Conservation (phyloP, 2,797 vertebrate genomes). For the Eulemur albifrons region DNA sequence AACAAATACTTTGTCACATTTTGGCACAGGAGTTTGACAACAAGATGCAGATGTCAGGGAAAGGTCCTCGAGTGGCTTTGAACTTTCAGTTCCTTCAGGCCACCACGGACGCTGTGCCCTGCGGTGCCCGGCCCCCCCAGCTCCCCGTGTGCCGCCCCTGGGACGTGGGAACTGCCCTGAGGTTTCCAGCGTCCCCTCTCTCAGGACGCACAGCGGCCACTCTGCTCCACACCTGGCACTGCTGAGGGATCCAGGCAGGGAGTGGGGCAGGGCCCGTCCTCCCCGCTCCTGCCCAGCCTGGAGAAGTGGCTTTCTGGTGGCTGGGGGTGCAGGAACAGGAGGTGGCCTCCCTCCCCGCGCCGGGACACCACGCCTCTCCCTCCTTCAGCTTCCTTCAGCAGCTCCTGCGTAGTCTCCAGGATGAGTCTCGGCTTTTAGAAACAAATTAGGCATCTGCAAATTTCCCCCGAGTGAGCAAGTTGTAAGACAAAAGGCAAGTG, state of each 20-base stretch:
- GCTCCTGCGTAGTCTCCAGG: no score
- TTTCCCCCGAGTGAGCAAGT: neutral
- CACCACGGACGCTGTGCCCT: rapidly evolving
- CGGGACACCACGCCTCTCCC: rapidly evolving
- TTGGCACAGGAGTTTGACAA: neutral
- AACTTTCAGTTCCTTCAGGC: rapidly evolving
- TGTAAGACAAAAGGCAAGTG: neutral
- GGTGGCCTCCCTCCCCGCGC: no score
- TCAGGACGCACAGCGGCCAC: rapidly evolving
- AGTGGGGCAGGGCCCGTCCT: rapidly evolving
- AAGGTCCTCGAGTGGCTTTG: rapidly evolving
- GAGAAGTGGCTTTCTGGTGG: rapidly evolving
- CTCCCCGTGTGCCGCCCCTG: no score
- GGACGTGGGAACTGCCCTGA: no score
- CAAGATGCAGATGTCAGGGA: rapidly evolving
- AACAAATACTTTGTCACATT: neutral
- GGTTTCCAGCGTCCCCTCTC: no score
- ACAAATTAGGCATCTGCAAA: neutral
- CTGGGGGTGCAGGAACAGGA: no score
- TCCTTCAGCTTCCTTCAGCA: rapidly evolving
- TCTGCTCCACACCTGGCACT: rapidly evolving
- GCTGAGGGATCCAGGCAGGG: rapidly evolving
- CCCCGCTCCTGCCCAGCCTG: rapidly evolving
- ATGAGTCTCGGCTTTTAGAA: neutral
- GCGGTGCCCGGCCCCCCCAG: no score